These are phyloP conservation scores for Petrolisthes cinctipes DNA, from an alignment of 2,888 invertebrate genomes.

Conservation along the genomic window DNA sequence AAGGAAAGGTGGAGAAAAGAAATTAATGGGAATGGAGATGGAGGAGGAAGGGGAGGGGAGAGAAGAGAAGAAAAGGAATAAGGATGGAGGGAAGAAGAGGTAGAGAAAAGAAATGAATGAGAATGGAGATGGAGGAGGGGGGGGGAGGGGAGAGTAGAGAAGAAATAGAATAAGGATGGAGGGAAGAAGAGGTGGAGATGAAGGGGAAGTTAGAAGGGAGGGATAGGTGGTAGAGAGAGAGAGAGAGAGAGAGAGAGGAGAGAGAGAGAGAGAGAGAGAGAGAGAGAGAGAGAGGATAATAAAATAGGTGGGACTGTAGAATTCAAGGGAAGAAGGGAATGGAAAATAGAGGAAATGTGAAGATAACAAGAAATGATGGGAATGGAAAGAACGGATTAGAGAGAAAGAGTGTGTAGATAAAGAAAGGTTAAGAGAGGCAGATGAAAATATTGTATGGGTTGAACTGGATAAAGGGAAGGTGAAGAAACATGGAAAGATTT, in stretches of 20 bases:
- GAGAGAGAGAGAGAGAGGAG: not conserved
- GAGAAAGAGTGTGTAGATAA: too few relatives aligned
- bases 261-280: not conserved
- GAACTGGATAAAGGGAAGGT: too few relatives aligned
- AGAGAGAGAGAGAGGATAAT: not conserved
- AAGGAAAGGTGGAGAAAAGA: slow-evolving; percentile 1
- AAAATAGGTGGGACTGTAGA: not conserved
- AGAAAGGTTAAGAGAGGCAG: too few relatives aligned
- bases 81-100: not conserved
- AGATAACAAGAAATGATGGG: not conserved
- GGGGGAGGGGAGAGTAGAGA: not conserved
- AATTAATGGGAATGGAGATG: too few relatives aligned
- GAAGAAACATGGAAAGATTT: too few relatives aligned
- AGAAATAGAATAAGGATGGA: too few relatives aligned
- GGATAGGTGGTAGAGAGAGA: not conserved
- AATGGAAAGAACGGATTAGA: not conserved
- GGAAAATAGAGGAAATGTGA: not conserved
- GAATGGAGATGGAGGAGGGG: not conserved
- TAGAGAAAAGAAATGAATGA: not conserved
- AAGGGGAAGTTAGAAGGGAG: not conserved
- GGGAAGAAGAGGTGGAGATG: not conserved
- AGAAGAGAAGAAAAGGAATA: not conserved
- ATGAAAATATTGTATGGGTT: too few relatives aligned
- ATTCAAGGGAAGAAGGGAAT: not conserved
- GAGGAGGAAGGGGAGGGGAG: not conserved